Conservation (phyloP, 1,140 invertebrate species). For the Penaeus vannamei region DNA sequence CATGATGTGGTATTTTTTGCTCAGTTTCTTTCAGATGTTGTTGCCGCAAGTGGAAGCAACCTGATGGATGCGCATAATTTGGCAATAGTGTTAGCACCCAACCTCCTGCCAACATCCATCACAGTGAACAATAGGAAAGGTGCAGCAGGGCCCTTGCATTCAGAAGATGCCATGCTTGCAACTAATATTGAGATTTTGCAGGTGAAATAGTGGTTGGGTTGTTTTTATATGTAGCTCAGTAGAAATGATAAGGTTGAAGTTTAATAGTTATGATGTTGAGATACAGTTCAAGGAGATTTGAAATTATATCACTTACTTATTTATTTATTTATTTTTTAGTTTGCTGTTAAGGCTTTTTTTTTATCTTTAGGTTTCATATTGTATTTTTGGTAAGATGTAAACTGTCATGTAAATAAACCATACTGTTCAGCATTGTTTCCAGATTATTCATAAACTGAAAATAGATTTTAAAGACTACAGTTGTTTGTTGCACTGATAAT, state of each 20-base stretch:
- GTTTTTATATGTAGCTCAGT: no score
- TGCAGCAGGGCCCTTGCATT: background rate
- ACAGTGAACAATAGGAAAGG: background rate
- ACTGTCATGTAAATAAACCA: no score
- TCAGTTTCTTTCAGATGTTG: slow-evolving; percentile 63
- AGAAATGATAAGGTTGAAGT: no score
- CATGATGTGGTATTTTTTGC: background rate
- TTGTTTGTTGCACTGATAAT: no score
- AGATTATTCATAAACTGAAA: no score
- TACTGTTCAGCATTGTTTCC: no score
- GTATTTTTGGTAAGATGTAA: no score
- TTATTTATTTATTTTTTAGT: background rate
- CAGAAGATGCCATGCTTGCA: slow-evolving; percentile 54
- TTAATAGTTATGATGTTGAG: no score
- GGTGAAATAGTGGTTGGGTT: slow-evolving; percentile 7
- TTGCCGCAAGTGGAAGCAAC: slow-evolving; percentile 59
- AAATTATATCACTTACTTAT: background rate
- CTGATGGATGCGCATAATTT: slow-evolving; percentile 64
- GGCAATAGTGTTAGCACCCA: slow-evolving; percentile 64
- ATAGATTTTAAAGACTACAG: no score
- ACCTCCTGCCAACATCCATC: slow-evolving; percentile 53
- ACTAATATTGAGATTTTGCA: slow-evolving; percentile 64
- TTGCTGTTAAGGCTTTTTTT: no score
- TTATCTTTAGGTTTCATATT: no score
- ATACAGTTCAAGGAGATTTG: background rate